These are phyloP conservation scores for Chrysochloris asiatica DNA, from an alignment of 2,113 vertebrate genomes.

Conservation along the genomic window DNA sequence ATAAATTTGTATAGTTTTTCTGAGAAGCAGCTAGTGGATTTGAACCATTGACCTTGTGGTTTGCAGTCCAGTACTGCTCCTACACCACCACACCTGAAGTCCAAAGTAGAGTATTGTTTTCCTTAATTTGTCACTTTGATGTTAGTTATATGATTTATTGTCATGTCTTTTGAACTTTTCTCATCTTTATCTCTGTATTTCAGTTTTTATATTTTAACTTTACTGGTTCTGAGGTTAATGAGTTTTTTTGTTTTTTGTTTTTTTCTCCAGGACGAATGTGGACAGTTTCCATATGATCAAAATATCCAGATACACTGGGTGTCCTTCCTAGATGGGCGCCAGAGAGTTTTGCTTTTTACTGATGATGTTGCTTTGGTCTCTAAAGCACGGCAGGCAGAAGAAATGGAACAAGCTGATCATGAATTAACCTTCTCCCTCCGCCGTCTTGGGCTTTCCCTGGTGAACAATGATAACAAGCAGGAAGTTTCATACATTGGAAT, in stretches of 20 bases:
- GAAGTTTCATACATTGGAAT: slow-evolving; percentile 97
- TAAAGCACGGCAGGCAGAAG: slow-evolving; percentile 95
- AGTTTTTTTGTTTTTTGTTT: not conserved
- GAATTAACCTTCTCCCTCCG: slow-evolving; percentile 93
- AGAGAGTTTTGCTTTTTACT: slow-evolving; percentile 95
- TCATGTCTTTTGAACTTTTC: not conserved
- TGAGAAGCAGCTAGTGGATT: too few relatives aligned
- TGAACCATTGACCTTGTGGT: too few relatives aligned
- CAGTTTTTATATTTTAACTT: slow-evolving; percentile 1
- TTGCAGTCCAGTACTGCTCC: too few relatives aligned
- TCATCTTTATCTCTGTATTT: not conserved
- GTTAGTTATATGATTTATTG: not conserved
- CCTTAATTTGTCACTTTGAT: slow-evolving; percentile 17
- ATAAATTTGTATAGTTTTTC: too few relatives aligned
- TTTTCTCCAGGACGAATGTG: slow-evolving; percentile 89
- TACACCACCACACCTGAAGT: too few relatives aligned
- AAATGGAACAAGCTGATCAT: slow-evolving; percentile 94
- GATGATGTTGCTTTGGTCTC: slow-evolving; percentile 94
- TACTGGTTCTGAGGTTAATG: not conserved
- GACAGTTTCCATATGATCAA: slow-evolving; percentile 91
- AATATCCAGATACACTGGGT: slow-evolving; percentile 95
- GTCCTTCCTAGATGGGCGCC: slow-evolving; percentile 95
- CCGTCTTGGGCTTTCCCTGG: slow-evolving; percentile 94
- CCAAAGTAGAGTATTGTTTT: not conserved
- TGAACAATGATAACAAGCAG: slow-evolving; percentile 92